Evolutionary conservation across 2,888 invertebrate genomes (phyloP), one percentile per base, ranked within the genome.

Genomic region (Brenthis daphne): DNA sequence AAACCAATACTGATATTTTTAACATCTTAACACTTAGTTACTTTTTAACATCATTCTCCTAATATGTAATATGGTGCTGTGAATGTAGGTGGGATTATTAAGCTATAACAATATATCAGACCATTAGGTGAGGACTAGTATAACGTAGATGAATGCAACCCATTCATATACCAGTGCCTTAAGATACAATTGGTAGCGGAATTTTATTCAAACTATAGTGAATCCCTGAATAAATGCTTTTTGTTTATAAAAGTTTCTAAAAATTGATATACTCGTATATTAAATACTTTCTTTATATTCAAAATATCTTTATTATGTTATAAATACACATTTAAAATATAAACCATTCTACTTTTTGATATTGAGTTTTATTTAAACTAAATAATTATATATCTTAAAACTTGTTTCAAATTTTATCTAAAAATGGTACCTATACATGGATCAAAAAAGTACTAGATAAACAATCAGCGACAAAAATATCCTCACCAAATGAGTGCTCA

Each of bases 71-170:
- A 58, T 64, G 68, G 65, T 47, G 43, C 20, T 43, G 63, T 20
- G 24, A 13, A 60, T 66, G 81, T 78, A 81, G 78, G 79, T 79
- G 80, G 78, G 82, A 85, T 88, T 87, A 87, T 86, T 84, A 84
- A 88, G 83, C 82, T 83, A 83, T 85, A 82, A 86, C 85, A 80
- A 89, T 90, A 89, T 80, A 87, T 90, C 86, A 89, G 79, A 71
- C 82, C 81, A 85, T 90, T 89, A 90, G 80, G 74, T 78, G 82
- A 75, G 75, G 85, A 85, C 82, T 84, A 77, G 77, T 72, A 80
- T 84, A 88, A 88, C 85, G 77, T 79, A 82, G 87, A 89, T 79
- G 82, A 82, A 90, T 90, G 86, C 84, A 82, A 76, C 77, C 81
- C 81, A 86, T 89, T 88, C 82, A 76, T 85, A 75, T 78, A 60